Conservation (phyloP, 1,140 invertebrate species). For the Monochamus saltuarius region DNA sequence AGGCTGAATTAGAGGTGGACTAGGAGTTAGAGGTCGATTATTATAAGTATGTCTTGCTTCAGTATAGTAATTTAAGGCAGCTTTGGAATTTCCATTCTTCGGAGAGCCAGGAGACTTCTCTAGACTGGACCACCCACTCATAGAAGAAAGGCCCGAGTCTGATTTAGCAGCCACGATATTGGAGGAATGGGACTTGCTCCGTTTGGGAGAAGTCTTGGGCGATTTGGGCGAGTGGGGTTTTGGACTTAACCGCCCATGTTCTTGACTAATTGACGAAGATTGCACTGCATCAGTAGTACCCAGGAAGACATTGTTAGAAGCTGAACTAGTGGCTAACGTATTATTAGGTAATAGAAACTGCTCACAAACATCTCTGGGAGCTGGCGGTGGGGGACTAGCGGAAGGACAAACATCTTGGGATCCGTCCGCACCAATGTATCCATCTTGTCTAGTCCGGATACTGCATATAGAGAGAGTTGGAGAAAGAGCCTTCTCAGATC, state of each 20-base stretch:
- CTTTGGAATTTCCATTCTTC: slow-evolving; percentile 46
- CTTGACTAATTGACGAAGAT: slow-evolving; percentile 44
- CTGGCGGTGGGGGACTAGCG: slow-evolving; percentile 77
- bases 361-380: slow-evolving; percentile 64
- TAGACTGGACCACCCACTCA: slow-evolving; percentile 81
- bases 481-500: slow-evolving; percentile 59
- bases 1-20: neutral
- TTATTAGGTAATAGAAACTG: slow-evolving; percentile 53
- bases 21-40: slow-evolving; percentile 26
- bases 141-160: slow-evolving; percentile 80
- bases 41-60: slow-evolving; percentile 25
- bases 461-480: slow-evolving; percentile 64
- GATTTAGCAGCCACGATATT: slow-evolving; percentile 73
- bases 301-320: slow-evolving; percentile 54
- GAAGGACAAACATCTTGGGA: slow-evolving; percentile 56
- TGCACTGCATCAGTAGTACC: slow-evolving; percentile 46
- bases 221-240: slow-evolving; percentile 70
- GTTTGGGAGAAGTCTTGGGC: slow-evolving; percentile 72
- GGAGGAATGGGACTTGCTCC: slow-evolving; percentile 62
- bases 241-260: slow-evolving; percentile 61
- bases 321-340: slow-evolving; percentile 12
- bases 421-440: slow-evolving; percentile 50
- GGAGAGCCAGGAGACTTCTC: slow-evolving; percentile 81
- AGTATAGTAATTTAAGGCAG: slow-evolving; percentile 31
- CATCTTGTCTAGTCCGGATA: slow-evolving; percentile 65